Base-by-base conservation (phyloP, 2,113 vertebrate species). In the Pterophyllum scalare region DNA sequence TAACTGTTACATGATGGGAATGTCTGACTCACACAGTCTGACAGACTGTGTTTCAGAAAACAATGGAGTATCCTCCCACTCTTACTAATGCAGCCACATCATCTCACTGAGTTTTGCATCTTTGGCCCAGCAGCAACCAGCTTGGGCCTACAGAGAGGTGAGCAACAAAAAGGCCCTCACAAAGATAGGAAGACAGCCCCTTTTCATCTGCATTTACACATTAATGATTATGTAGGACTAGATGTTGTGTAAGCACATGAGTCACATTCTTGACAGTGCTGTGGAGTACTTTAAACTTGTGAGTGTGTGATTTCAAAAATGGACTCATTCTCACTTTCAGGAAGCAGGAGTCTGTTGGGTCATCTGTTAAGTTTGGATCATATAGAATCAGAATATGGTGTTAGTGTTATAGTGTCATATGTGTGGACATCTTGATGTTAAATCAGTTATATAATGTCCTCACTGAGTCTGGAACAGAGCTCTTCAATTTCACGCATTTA, bases 11-110 rank as follows among this genome's bases (percentile, higher is more conserved):
- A 60, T 80, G 85, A 82, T 60, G 57, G 67, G 28, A 77, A 82
- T 26, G 20, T 12, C 35, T 89, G 89, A 91, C 59, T 86, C 85
- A 86, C 57, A 2, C 59, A 12, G 46, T 13, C 46, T 49, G 46
- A 49, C 46, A 49, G 5, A 46, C 13, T 13, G 13, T 46, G 13
- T 46, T 46, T 46, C 77, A 81, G 19, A 67, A 31, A 88, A 88
- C 86, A 88, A 86, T 79, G 59, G 58, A 7, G 78, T 1, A 74
- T 85, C 84, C 86, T 79, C 89, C 87, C 87, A 86, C 89, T 60
- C 82, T 11, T 22, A 49, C 70, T 64, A 19, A 49, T 17, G 46
- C 46, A 49, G 15, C 46, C 49, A 2, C 22, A 54, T 85, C 49
- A 24, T 54, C 65, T 49, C 40, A 12, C 7, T 13, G 58, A 76